Percentiles rank a stretch among this genome's conserved stretches.
Conservation (phyloP, 2,888 invertebrate genomes). For the Catocala fraxini region DNA sequence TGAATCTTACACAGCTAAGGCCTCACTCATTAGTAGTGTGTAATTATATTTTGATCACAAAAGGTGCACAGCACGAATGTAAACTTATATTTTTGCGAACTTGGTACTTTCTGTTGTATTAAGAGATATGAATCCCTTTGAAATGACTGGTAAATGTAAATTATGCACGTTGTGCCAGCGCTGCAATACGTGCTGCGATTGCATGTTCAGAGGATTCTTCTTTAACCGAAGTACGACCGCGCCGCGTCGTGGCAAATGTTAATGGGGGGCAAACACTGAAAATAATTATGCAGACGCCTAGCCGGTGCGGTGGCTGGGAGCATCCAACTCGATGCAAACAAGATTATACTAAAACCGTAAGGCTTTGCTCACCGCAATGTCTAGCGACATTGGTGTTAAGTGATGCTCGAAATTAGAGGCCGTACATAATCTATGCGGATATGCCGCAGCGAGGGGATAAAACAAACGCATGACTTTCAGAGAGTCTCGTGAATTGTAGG, state of each 20-base stretch:
- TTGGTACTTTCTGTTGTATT: neutral
- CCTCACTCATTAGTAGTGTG: too few relatives aligned
- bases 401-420: slow-evolving; percentile 43
- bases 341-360: slow-evolving; percentile 48
- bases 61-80: too few relatives aligned
- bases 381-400: slow-evolving; percentile 32
- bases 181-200: slow-evolving; percentile 38
- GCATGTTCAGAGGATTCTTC: slow-evolving; percentile 51
- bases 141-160: slow-evolving; percentile 37
- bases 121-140: slow-evolving; percentile 7
- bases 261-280: slow-evolving; percentile 66
- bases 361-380: slow-evolving; percentile 25
- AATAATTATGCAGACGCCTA: slow-evolving; percentile 66
- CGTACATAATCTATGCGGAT: slow-evolving; percentile 42
- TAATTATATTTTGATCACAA: too few relatives aligned
- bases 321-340: slow-evolving; percentile 49
- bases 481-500: slow-evolving; percentile 64
- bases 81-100: too few relatives aligned
- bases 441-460: slow-evolving; percentile 48
- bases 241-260: slow-evolving; percentile 53
- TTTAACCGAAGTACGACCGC: slow-evolving; percentile 41
- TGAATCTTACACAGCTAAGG: neutral
- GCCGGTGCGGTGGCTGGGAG: slow-evolving; percentile 39
- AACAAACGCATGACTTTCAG: slow-evolving; percentile 69
- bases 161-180: slow-evolving; percentile 49